These are phyloP conservation scores for Chloromyia formosa DNA, from an alignment of 2,888 invertebrate genomes.

Conservation along the genomic window DNA sequence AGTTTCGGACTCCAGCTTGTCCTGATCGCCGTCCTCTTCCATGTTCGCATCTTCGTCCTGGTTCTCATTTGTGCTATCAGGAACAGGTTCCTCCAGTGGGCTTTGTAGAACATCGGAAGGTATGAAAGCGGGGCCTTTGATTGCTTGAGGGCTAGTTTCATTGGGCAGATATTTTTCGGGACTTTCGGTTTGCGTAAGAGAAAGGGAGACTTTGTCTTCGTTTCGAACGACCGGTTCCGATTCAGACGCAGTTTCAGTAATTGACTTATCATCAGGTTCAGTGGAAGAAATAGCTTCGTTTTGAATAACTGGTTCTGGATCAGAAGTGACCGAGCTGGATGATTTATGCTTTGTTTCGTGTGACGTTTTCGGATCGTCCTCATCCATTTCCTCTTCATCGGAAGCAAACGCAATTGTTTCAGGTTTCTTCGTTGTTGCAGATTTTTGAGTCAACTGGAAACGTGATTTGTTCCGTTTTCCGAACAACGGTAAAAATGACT, in stretches of 20 bases:
- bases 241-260: constrained; percentile 1
- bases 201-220: too few relatives aligned
- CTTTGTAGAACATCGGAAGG: constrained; percentile 53
- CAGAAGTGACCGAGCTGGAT: not conserved
- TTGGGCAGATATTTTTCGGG: constrained; percentile 37
- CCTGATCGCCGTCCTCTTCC: not conserved
- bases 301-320: not conserved
- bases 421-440: constrained; percentile 61
- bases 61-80: constrained; percentile 53
- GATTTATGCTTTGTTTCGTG: constrained; percentile 12
- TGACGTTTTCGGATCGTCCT: constrained; percentile 62
- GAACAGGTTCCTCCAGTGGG: constrained; percentile 46
- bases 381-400: constrained; percentile 65
- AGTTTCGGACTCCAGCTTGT: constrained; percentile 31
- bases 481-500: constrained; percentile 62
- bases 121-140: constrained; percentile 52
- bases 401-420: constrained; percentile 47
- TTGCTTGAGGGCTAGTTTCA: constrained; percentile 28
- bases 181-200: constrained; percentile 45
- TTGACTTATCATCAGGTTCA: not conserved
- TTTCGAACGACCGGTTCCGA: not conserved
- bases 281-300: not conserved
- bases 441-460: constrained; percentile 52
- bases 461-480: constrained; percentile 64
- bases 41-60: not conserved